These are phyloP conservation scores for Argya squamiceps DNA, from an alignment of 2,797 vertebrate genomes.

Conservation along the genomic window DNA sequence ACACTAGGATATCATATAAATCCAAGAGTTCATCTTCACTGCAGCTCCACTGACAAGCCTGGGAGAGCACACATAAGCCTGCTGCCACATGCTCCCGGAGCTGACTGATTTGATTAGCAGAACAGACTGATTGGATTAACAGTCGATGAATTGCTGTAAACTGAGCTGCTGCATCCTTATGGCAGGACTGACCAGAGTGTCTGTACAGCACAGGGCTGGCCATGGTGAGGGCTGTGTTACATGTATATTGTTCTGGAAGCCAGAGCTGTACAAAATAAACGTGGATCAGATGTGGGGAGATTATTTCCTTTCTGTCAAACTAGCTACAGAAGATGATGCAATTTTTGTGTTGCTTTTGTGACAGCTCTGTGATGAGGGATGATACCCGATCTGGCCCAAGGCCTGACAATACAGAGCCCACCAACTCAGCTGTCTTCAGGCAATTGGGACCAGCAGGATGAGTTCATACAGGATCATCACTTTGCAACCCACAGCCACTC, in stretches of 20 bases:
- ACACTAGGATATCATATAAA: not conserved
- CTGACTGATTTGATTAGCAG: slow-evolving; percentile 42
- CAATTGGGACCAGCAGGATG: not conserved
- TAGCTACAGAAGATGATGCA: not conserved
- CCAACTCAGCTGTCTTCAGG: not conserved
- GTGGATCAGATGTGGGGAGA: not conserved
- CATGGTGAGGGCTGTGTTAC: not conserved
- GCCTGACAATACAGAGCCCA: not conserved
- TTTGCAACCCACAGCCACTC: not conserved
- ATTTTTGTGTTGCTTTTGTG: not conserved
- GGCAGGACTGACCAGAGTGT: not conserved
- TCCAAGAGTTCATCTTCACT: not conserved
- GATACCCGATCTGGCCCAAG: not conserved
- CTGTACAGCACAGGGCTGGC: not conserved
- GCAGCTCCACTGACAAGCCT: accelerated
- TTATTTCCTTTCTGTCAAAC: not conserved
- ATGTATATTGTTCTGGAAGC: not conserved
- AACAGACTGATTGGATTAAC: slow-evolving; percentile 46
- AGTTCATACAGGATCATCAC: not conserved
- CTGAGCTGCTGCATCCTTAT: not conserved
- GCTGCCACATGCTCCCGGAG: not conserved
- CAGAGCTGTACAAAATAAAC: not conserved
- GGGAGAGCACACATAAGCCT: not conserved
- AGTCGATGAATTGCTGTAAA: not conserved
- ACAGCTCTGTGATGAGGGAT: not conserved